Percentiles rank a stretch among this genome's conserved stretches.
Conservation (phyloP, 1,140 invertebrate species). For the Drosophila tristis region DNA sequence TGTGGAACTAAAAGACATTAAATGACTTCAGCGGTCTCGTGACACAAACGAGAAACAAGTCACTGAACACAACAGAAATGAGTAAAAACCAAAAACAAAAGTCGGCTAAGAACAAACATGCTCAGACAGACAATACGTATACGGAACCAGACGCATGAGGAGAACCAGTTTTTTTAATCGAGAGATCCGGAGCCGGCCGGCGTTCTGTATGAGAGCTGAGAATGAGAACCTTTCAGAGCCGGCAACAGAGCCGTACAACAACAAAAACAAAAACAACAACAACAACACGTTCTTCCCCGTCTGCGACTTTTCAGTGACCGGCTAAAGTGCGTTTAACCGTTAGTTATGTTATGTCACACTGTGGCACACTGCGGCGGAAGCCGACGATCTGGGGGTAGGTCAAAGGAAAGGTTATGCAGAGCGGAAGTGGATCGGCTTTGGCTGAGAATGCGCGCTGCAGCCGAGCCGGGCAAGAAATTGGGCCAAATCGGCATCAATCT, state of each 20-base stretch:
- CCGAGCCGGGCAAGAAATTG: background rate
- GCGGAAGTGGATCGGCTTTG: constrained; percentile 50
- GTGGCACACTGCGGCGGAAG: constrained; percentile 23
- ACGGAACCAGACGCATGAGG: constrained; percentile 54
- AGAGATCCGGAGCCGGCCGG: constrained; percentile 58
- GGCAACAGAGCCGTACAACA: constrained; percentile 3
- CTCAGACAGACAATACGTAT: constrained; percentile 32
- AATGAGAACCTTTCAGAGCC: constrained; percentile 39
- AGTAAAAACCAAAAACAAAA: constrained; percentile 32
- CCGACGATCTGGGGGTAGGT: constrained; percentile 38
- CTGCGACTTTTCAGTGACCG: constrained; percentile 30
- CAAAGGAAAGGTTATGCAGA: constrained; percentile 50
- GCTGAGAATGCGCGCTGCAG: constrained; percentile 35
- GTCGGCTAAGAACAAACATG: constrained; percentile 53
- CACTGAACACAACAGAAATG: constrained; percentile 39
- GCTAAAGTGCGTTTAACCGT: constrained; percentile 74
- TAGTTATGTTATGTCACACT: constrained; percentile 65
- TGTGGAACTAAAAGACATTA: constrained; percentile 65
- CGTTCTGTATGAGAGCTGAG: constrained; percentile 57
- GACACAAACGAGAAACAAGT: constrained; percentile 45
- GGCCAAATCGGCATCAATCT: constrained; percentile 5
- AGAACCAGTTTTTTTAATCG: constrained; percentile 64
- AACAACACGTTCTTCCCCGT: constrained; percentile 38
- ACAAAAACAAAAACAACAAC: too few relatives aligned
- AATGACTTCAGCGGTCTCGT: constrained; percentile 63